phyloP scores from a whole-genome alignment of 2,888 invertebrate species.

The Meandrusa payeni region DNA sequence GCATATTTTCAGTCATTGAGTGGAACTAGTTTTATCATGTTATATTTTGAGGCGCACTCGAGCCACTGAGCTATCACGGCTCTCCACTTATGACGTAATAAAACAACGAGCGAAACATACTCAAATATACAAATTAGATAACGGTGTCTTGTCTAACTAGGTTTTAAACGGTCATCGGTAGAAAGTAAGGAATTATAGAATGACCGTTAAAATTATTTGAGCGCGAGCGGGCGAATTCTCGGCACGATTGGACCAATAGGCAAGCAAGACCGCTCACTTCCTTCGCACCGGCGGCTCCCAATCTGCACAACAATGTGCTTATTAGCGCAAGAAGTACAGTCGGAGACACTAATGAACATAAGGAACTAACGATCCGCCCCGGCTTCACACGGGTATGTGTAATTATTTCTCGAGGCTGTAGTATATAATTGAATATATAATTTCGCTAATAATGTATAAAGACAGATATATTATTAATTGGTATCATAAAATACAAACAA shows the following conservation, averaged over 20 bases:
- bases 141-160: constrained; percentile 13
- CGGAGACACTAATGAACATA: no score
- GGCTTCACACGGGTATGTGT: no score
- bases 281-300: constrained; percentile 40
- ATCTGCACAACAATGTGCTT: constrained; percentile 32
- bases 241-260: constrained; percentile 61
- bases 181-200: constrained; percentile 18
- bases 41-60: no score
- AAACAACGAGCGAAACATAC: neutral
- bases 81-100: neutral
- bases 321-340: constrained; percentile 30
- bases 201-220: constrained; percentile 23
- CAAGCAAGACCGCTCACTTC: constrained; percentile 64
- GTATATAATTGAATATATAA: no score
- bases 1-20: no score
- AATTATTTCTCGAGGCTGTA: no score
- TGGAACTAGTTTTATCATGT: no score
- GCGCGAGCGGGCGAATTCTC: constrained; percentile 45
- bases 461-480: no score
- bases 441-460: no score
- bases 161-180: constrained; percentile 10
- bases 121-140: constrained; percentile 15
- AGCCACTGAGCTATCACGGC: no score
- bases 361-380: no score
- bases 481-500: no score